Evolutionary conservation across 2,888 invertebrate species (phyloP).

Genomic region (Brachynemurus nebulosus): DNA sequence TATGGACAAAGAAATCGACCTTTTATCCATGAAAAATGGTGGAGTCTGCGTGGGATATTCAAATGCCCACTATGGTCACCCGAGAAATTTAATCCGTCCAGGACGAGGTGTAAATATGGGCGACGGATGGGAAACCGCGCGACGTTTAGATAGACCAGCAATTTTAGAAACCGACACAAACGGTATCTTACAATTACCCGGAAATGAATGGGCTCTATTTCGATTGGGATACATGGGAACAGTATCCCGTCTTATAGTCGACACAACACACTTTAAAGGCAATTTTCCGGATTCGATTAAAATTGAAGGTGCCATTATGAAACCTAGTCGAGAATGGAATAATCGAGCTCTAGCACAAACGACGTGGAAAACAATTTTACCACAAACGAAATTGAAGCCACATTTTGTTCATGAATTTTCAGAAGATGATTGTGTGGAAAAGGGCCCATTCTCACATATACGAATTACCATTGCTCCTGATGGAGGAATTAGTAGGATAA

Average conservation of each 20-base stretch:
- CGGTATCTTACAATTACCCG: constrained; percentile 41
- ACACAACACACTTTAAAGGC: constrained; percentile 49
- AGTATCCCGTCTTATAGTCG: constrained; percentile 38
- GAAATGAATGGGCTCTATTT: constrained; percentile 48
- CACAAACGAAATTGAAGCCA: constrained; percentile 38
- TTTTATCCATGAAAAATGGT: constrained; percentile 39
- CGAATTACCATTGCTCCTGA: constrained; percentile 46
- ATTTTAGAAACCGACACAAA: constrained; percentile 37
- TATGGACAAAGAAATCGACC: constrained; percentile 31
- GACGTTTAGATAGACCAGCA: constrained; percentile 43
- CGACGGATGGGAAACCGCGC: constrained; percentile 53
- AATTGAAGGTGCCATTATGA: constrained; percentile 36
- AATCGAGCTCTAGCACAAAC: constrained; percentile 20
- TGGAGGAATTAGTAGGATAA: constrained; percentile 46
- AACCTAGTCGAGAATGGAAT: constrained; percentile 26
- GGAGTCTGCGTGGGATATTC: constrained; percentile 41
- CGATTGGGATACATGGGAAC: constrained; percentile 39
- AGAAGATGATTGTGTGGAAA: constrained; percentile 26
- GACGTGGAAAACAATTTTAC: constrained; percentile 36
- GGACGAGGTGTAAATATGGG: constrained; percentile 39
- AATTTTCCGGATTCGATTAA: constrained; percentile 47
- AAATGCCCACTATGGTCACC: constrained; percentile 51
- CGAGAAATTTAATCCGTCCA: constrained; percentile 42
- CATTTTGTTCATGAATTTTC: constrained; percentile 36
- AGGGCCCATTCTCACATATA: constrained; percentile 35